Conservation (phyloP, 2,797 vertebrate species). For the Chelmon rostratus region DNA sequence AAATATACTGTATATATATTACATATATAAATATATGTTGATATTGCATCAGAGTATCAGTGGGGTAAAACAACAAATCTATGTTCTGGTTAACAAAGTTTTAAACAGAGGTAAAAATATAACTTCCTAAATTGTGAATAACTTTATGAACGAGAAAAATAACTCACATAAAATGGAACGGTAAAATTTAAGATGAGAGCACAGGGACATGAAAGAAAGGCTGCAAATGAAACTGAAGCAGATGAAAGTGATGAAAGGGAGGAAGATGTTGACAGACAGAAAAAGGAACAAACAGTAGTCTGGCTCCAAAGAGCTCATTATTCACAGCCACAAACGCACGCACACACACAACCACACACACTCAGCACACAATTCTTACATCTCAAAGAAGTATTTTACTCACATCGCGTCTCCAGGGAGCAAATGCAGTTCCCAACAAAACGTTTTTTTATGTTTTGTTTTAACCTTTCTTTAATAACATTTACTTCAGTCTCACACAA, state of each 20-base stretch:
- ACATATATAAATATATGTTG: neutral
- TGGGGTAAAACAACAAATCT: neutral
- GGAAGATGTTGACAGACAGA: constrained; percentile 36
- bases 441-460: neutral
- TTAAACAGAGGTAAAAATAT: neutral
- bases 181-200: constrained; percentile 23
- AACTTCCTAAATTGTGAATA: neutral
- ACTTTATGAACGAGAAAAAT: neutral
- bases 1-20: too few relatives aligned
- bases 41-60: neutral
- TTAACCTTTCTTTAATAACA: neutral
- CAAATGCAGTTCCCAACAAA: constrained; percentile 36
- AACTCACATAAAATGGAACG: neutral
- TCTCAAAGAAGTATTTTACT: constrained; percentile 54
- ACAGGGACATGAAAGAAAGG: constrained; percentile 17
- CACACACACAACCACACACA: constrained; percentile 12
- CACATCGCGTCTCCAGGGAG: constrained; percentile 34
- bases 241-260: constrained; percentile 48
- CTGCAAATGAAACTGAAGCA: constrained; percentile 46
- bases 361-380: constrained; percentile 31
- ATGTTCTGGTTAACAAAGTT: neutral
- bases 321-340: constrained; percentile 39
- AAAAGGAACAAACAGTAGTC: constrained; percentile 44
- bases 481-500: neutral
- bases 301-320: constrained; percentile 36